Evolutionary conservation across 2,113 vertebrate species (phyloP).

Genomic region (Laterallus jamaicensis): DNA sequence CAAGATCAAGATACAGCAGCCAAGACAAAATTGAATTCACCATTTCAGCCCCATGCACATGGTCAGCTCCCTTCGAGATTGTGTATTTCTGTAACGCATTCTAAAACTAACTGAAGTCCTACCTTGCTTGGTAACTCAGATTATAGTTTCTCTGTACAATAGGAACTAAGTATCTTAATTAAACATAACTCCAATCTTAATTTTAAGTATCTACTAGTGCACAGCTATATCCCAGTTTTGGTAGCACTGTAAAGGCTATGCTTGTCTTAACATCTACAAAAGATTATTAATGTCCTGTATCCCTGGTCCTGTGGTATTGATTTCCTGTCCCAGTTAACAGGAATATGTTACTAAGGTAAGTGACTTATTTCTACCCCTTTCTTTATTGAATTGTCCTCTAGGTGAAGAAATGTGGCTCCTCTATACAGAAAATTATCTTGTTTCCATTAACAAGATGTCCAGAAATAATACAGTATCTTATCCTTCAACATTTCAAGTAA

Average conservation of each 20-base stretch:
- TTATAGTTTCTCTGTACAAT: neutral
- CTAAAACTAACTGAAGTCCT: neutral
- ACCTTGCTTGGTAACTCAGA: neutral
- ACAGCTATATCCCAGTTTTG: neutral
- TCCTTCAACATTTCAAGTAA: neutral
- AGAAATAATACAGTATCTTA: neutral
- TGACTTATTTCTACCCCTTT: slow-evolving; percentile 25
- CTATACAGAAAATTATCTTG: neutral
- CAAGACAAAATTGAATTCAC: neutral
- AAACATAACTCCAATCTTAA: neutral
- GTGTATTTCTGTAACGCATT: neutral
- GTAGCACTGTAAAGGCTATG: neutral
- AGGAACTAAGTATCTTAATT: neutral
- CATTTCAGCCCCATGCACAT: neutral
- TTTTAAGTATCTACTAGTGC: neutral
- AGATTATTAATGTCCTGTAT: slow-evolving; percentile 36
- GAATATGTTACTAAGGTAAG: slow-evolving; percentile 42
- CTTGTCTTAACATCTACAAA: neutral
- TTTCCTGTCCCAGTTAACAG: slow-evolving; percentile 46
- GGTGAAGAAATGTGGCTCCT: neutral
- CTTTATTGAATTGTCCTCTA: slow-evolving; percentile 25
- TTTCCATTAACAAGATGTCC: neutral
- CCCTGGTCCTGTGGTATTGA: slow-evolving; percentile 33
- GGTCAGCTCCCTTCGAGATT: neutral
- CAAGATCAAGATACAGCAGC: neutral